Percentiles rank a stretch among this genome's conserved stretches.
Evolutionary conservation across 2,113 vertebrate genomes (phyloP).

Genomic region (Bubo blakistoni): DNA sequence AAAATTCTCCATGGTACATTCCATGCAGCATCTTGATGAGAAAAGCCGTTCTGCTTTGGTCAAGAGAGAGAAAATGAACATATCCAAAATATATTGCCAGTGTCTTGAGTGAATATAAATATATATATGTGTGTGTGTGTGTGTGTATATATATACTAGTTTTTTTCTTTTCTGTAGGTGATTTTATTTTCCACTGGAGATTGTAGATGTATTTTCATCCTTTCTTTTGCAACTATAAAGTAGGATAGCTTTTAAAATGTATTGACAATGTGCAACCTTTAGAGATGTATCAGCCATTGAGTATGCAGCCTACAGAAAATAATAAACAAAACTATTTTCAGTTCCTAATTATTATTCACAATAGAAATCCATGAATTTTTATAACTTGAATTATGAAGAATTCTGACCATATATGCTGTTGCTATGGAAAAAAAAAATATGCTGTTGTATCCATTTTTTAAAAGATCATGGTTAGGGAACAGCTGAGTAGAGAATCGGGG

Average conservation of each 20-base stretch:
- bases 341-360: constrained; percentile 18
- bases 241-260: background rate
- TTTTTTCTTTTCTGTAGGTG: background rate
- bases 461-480: background rate
- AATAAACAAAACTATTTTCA: background rate
- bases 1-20: background rate
- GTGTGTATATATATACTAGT: accelerated
- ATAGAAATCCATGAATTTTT: constrained; percentile 22
- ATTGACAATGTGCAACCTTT: background rate
- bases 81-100: background rate
- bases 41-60: background rate
- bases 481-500: background rate
- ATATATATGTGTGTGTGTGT: accelerated
- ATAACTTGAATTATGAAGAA: background rate
- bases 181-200: background rate
- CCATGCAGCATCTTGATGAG: background rate
- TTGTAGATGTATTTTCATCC: background rate
- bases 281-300: background rate
- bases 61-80: background rate
- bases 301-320: background rate
- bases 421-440: constrained; percentile 1
- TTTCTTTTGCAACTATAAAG: background rate
- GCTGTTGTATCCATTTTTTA: background rate
- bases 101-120: background rate
- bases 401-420: background rate